Conservation (phyloP, 2,113 vertebrate species). For the Calonectris borealis region DNA sequence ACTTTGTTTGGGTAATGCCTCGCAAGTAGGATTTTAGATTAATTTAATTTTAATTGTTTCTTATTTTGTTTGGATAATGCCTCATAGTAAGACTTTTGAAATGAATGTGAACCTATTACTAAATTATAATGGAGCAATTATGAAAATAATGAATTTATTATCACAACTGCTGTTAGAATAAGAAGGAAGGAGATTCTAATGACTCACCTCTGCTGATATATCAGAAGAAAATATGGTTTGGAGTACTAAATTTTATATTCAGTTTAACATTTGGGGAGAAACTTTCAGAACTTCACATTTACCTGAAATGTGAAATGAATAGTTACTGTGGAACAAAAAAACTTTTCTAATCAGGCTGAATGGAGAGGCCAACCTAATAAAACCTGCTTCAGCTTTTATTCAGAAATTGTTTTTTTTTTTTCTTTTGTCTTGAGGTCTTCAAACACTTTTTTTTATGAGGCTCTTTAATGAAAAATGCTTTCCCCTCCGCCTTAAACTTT, state of each 20-base stretch:
- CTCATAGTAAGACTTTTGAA: not conserved
- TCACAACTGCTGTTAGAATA: not conserved
- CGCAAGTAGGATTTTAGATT: not conserved
- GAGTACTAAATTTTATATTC: not conserved
- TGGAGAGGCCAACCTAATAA: not conserved
- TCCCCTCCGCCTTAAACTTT: fast-evolving
- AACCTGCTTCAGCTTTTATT: not conserved
- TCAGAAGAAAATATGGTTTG: not conserved
- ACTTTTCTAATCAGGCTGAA: not conserved
- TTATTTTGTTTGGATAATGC: constrained; percentile 45
- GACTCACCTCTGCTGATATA: not conserved
- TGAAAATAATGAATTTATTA: constrained; percentile 48
- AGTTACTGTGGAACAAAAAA: not conserved
- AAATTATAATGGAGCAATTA: constrained; percentile 45
- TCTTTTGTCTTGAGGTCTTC: not conserved
- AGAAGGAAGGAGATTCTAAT: not conserved
- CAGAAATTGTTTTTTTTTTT: not conserved
- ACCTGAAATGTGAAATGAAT: not conserved
- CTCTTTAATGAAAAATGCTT: not conserved
- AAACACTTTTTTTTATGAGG: not conserved
- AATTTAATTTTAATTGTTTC: constrained; percentile 52
- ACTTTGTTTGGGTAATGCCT: constrained; percentile 30
- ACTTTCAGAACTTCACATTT: not conserved
- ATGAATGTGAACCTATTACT: constrained; percentile 47
- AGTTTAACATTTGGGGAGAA: not conserved